phyloP scores from a whole-genome alignment of 2,888 invertebrate genomes.

The Hybos culiciformis region DNA sequence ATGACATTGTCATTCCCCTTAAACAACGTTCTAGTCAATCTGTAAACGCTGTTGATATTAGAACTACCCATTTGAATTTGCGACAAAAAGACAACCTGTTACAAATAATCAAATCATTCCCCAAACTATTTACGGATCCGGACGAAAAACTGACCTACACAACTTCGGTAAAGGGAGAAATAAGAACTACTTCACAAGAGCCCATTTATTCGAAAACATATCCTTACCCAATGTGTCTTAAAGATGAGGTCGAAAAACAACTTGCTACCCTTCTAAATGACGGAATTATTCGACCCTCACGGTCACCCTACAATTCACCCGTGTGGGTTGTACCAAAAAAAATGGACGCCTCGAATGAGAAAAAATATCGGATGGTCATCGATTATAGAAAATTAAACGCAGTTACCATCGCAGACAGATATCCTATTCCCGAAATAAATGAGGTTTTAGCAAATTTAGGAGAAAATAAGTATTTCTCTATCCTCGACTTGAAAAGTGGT shows the following conservation, averaged over 20 bases:
- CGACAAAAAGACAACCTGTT: constrained; percentile 6
- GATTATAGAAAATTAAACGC: constrained; percentile 9
- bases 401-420: constrained; percentile 7
- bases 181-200: constrained; percentile 3
- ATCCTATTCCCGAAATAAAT: constrained; percentile 7
- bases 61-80: constrained; percentile 3
- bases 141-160: constrained; percentile 9
- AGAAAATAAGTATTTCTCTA: constrained; percentile 5
- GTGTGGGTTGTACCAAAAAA: constrained; percentile 10
- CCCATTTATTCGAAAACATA: constrained; percentile 10
- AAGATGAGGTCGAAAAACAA: constrained; percentile 9
- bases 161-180: constrained; percentile 11
- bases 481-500: constrained; percentile 4
- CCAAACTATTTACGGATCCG: constrained; percentile 10
- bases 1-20: too few species aligned
- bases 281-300: constrained; percentile 11
- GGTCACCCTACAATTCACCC: constrained; percentile 12
- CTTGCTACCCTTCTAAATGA: constrained; percentile 4
- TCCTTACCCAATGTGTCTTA: constrained; percentile 7
- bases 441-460: constrained; percentile 5
- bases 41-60: too few species aligned
- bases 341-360: constrained; percentile 8
- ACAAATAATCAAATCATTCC: constrained; percentile 1
- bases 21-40: too few species aligned
- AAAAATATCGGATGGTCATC: constrained; percentile 9